Base-by-base conservation (phyloP, 2,113 vertebrate genomes). In the Progne subis region DNA sequence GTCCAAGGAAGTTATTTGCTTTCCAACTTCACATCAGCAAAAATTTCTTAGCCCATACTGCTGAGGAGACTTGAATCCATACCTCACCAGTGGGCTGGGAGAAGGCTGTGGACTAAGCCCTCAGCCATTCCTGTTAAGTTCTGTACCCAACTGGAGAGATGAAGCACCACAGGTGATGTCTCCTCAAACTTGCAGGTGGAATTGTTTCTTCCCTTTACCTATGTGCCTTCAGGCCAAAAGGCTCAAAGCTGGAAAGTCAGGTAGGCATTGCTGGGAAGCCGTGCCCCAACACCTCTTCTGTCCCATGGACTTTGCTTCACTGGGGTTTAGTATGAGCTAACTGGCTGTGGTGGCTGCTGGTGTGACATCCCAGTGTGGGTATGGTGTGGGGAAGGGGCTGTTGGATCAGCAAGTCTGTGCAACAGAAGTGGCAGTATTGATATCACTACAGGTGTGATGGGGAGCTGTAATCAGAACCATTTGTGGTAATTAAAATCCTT, bases 241-340 rank as follows among this genome's bases (percentile, higher is more conserved):
- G 11, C 17, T 83, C 12, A 60, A 86, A 68, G 18, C 18, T 77
- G 12, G 15, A 43, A 61, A 32, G 29, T 39, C 29, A 85, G 16
- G 7, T 24, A 15, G 4, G 18, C 2, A 17, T 32, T 82, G 13
- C 14, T 69, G 59, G 39, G 76, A 55, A 59, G 55, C 14, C 1
- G 11, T 11, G 0, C 5, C 17, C 11, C 19, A 53, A 1, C 0
- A 1, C 17, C 5, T 80, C 47, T 65, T 61, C 34, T 50, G 37
- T 59, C 47, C 23, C 31, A 26, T 2, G 60, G 32, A 17, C 5
- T 77, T 82, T 55, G 15, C 2, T 3, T 69, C 24, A 20, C 18
- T 3, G 2, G 5, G 19, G 12, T 24, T 57, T 69, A 29, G 24
- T n/a, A 18, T 46, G 29, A 82, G 20, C 19, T 70, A 0, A 25